phyloP scores from a whole-genome alignment of 2,888 invertebrate species.

The Rotaria socialis region DNA sequence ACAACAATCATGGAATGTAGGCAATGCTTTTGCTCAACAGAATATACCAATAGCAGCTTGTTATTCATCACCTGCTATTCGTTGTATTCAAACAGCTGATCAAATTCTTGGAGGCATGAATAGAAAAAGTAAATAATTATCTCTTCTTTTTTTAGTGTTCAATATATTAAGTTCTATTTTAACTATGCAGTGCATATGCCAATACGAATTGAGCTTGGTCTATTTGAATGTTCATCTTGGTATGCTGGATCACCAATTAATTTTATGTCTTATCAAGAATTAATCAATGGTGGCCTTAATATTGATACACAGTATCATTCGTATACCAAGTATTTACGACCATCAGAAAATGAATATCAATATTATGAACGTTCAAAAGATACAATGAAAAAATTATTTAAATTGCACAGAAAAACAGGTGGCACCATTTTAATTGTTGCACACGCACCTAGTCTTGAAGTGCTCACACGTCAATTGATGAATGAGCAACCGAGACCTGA shows the following conservation, averaged over 20 bases:
- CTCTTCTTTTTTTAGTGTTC: too few relatives aligned
- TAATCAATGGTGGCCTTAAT: not conserved
- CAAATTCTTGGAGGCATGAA: not conserved
- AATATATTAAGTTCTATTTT: too few relatives aligned
- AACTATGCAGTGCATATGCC: not conserved
- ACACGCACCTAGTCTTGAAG: constrained; percentile 18
- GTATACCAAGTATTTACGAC: not conserved
- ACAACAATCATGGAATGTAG: constrained; percentile 33
- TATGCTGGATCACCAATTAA: not conserved
- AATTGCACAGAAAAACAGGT: constrained; percentile 2
- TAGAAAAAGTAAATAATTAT: not conserved
- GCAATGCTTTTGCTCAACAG: not conserved
- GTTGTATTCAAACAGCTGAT: constrained; percentile 24
- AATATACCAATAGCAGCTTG: not conserved
- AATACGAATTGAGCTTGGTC: not conserved
- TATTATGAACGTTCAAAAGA: constrained; percentile 35
- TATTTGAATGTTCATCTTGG: constrained; percentile 34
- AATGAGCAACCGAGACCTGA: not conserved
- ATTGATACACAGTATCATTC: not conserved
- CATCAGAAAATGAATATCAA: not conserved
- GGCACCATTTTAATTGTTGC: constrained; percentile 20
- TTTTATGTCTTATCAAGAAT: constrained; percentile 29
- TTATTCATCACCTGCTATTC: constrained; percentile 21
- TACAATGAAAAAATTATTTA: not conserved
- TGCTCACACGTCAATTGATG: constrained; percentile 10